Evolutionary conservation across 2,797 vertebrate genomes (phyloP).

Genomic region (Thunnus albacares): DNA sequence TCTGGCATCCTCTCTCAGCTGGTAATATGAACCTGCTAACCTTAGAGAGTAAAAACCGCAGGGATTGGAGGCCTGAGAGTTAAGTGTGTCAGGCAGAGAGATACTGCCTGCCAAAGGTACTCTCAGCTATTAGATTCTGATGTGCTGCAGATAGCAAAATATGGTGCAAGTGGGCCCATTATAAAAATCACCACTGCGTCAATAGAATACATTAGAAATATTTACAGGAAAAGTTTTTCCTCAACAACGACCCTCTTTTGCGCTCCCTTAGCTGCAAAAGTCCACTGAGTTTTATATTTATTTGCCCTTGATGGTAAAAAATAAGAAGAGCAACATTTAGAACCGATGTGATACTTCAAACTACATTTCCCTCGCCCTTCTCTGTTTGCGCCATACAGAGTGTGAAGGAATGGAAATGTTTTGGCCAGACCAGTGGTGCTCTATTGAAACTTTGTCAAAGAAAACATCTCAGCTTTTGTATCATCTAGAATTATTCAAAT

Average conservation of each 20-base stretch:
- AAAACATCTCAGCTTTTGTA: conserved; percentile 80
- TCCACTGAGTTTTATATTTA: conserved; percentile 38
- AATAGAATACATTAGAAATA: conserved; percentile 74
- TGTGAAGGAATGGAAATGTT: conserved; percentile 82
- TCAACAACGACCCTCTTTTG: conserved; percentile 37
- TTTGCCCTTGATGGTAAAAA: conserved; percentile 44
- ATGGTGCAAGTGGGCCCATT: conserved; percentile 76
- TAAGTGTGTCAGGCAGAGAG: conserved; percentile 83
- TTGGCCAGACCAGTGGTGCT: conserved; percentile 62
- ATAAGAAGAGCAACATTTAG: conserved; percentile 46
- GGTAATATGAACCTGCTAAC: conserved; percentile 85
- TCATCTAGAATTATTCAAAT: conserved; percentile 82
- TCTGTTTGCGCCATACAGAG: conserved; percentile 39
- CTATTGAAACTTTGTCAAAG: conserved; percentile 77
- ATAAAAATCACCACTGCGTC: conserved; percentile 78
- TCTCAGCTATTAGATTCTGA: conserved; percentile 83
- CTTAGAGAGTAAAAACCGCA: conserved; percentile 79
- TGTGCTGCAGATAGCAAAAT: conserved; percentile 78
- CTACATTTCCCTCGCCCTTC: conserved; percentile 17
- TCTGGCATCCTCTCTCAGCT: conserved; percentile 84
- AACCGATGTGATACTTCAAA: conserved; percentile 51
- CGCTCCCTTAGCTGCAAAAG: conserved; percentile 14
- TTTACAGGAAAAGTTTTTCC: conserved; percentile 63
- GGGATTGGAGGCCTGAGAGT: conserved; percentile 81
- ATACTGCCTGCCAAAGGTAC: conserved; percentile 83